Evolutionary conservation across 2,113 vertebrate genomes (phyloP).

Genomic region (Ardeotis arabs): DNA sequence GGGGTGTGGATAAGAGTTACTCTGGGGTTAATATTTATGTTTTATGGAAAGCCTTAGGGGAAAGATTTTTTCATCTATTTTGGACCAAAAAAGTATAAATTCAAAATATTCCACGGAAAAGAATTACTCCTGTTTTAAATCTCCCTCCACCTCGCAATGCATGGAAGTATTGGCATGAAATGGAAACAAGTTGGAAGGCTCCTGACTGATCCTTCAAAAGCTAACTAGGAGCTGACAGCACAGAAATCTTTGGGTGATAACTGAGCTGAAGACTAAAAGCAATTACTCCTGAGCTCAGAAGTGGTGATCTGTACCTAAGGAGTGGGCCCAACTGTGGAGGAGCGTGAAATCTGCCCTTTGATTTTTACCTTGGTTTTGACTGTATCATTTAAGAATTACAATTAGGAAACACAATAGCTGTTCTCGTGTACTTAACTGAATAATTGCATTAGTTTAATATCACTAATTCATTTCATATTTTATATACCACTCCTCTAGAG

Average conservation of each 20-base stretch:
- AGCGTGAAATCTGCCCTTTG: not conserved
- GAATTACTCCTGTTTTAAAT: not conserved
- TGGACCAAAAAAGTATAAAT: not conserved
- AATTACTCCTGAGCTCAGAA: not conserved
- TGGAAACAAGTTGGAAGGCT: not conserved
- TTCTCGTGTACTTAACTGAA: not conserved
- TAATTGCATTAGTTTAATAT: not conserved
- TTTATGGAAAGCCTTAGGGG: not conserved
- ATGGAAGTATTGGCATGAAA: not conserved
- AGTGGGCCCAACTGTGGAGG: not conserved
- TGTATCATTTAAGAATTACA: not conserved
- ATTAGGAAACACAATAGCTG: not conserved
- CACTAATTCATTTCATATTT: not conserved
- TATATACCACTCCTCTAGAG: not conserved
- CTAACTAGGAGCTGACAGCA: not conserved
- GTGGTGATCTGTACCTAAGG: not conserved
- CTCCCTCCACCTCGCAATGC: accelerated
- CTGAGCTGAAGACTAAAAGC: not conserved
- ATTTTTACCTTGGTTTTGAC: not conserved
- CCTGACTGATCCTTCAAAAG: not conserved
- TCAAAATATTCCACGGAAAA: not conserved
- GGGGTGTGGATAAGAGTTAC: not conserved
- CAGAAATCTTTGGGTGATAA: not conserved
- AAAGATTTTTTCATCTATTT: not conserved
- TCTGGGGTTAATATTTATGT: not conserved